A percentile compares a stretch with the other conserved stretches of the same genome.
Evolutionary conservation across 2,888 invertebrate species (phyloP).

Genomic region (Antheraea assamensis): DNA sequence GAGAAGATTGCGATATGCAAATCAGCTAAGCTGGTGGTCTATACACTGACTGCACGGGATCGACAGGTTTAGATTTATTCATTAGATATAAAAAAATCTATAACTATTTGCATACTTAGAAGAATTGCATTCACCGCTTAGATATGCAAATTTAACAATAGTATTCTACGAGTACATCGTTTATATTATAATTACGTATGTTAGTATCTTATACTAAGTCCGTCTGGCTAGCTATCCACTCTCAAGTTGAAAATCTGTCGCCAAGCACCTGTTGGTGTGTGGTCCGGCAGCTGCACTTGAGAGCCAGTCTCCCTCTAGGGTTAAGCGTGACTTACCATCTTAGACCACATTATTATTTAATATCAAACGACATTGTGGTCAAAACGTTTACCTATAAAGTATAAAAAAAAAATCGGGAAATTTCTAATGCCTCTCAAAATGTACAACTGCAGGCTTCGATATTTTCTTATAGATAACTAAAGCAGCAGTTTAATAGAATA

Average conservation of each 20-base stretch:
- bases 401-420: neutral
- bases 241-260: too few relatives aligned
- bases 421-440: neutral
- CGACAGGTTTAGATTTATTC: slow-evolving; percentile 15
- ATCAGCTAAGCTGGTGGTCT: slow-evolving; percentile 66
- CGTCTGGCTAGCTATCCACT: too few relatives aligned
- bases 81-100: neutral
- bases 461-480: neutral
- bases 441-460: neutral
- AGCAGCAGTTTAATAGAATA: neutral
- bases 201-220: too few relatives aligned
- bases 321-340: too few relatives aligned
- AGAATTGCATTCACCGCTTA: neutral
- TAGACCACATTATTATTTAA: too few relatives aligned
- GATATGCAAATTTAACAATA: neutral
- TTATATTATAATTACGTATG: neutral
- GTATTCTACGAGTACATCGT: neutral
- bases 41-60: slow-evolving; percentile 41
- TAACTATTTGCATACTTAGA: neutral
- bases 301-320: too few relatives aligned
- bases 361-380: too few relatives aligned
- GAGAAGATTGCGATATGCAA: slow-evolving; percentile 56
- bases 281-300: too few relatives aligned
- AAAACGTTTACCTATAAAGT: too few relatives aligned
- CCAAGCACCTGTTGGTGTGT: too few relatives aligned